Conservation (phyloP, 2,888 invertebrate genomes). For the Platycheirus albimanus region DNA sequence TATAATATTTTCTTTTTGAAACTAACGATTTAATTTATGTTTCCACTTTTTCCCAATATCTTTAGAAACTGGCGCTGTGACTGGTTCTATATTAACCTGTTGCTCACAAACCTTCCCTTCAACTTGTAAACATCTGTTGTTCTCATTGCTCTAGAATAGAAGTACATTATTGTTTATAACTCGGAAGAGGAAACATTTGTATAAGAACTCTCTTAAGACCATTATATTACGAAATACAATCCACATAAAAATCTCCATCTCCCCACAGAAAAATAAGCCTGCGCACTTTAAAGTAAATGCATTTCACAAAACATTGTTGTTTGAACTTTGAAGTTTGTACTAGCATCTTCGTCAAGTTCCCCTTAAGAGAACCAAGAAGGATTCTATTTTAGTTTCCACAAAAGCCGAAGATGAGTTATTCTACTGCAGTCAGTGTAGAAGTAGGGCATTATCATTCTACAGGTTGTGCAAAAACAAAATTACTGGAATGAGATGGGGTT, state of each 20-base stretch:
- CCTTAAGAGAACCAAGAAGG: constrained; percentile 11
- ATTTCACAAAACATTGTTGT: background rate
- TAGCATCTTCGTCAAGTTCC: constrained; percentile 32
- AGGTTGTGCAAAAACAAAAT: constrained; percentile 61
- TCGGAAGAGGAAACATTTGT: no score
- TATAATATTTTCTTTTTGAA: no score
- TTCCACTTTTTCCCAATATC: no score
- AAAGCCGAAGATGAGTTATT: constrained; percentile 61
- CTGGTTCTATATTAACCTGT: no score
- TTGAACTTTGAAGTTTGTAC: background rate
- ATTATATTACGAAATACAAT: background rate
- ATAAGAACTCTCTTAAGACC: background rate
- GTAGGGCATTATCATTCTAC: constrained; percentile 72
- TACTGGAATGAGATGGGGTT: constrained; percentile 14
- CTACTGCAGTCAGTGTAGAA: constrained; percentile 70
- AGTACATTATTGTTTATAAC: no score
- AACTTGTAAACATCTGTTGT: no score
- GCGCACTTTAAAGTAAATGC: background rate
- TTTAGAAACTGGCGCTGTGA: no score
- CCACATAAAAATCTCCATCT: background rate
- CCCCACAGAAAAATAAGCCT: background rate
- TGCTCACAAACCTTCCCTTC: no score
- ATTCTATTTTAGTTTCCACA: constrained; percentile 25
- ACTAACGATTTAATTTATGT: no score
- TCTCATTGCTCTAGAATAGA: no score